Percentiles rank a stretch among this genome's conserved stretches.
Conservation (phyloP, 2,797 vertebrate species). For the Gymnocypris eckloni region DNA sequence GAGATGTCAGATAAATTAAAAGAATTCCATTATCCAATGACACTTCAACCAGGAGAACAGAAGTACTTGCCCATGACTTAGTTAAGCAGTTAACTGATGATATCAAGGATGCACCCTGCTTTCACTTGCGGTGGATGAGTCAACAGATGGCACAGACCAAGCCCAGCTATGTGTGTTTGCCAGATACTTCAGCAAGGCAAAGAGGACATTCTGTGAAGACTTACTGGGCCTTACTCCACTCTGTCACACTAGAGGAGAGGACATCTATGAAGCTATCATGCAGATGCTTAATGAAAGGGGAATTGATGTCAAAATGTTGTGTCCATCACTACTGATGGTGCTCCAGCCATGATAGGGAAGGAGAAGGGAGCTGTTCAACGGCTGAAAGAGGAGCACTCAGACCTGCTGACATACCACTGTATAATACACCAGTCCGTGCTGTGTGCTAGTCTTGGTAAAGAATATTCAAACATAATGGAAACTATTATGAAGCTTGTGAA, state of each 20-base stretch:
- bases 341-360: conserved; percentile 46
- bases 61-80: conserved; percentile 23
- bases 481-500: conserved; percentile 45
- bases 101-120: conserved; percentile 35
- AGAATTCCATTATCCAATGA: background rate
- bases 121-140: conserved; percentile 26
- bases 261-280: conserved; percentile 9
- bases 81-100: conserved; percentile 18
- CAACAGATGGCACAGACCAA: conserved; percentile 28
- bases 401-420: conserved; percentile 42
- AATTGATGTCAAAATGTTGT: background rate
- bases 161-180: conserved; percentile 24
- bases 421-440: conserved; percentile 50
- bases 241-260: background rate
- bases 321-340: conserved; percentile 49
- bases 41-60: too few relatives aligned
- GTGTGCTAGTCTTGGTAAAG: conserved; percentile 52
- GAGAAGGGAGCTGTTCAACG: conserved; percentile 36
- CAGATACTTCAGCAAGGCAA: conserved; percentile 30
- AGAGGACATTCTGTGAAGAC: conserved; percentile 31
- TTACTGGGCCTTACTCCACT: background rate
- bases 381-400: conserved; percentile 39
- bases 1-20: conserved; percentile 28
- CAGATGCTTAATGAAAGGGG: conserved; percentile 9
- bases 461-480: conserved; percentile 41